Base-by-base conservation (phyloP, 2,113 vertebrate genomes). In the Colinus virginianus region DNA sequence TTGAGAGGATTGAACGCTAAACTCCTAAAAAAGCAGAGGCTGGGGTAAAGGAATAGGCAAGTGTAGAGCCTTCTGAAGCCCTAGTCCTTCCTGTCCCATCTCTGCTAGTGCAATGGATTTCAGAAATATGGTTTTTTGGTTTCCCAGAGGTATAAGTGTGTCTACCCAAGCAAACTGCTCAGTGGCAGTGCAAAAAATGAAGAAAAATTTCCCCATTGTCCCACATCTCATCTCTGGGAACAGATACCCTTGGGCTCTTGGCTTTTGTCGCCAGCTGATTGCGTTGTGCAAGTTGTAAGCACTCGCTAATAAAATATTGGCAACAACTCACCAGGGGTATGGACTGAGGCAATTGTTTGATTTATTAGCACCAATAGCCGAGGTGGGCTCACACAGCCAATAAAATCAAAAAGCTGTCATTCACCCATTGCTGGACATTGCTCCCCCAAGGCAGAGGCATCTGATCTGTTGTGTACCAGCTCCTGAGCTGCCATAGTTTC, bases 31-130 rank as follows among this genome's bases (percentile, higher is more conserved):
- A 49, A 70, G 40, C 45, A 40, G 34, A 14, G 5, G 1, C 3
- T 9, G 12, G 32, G 9, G 6, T 15, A 78, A 81, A 90, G 23
- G 46, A 78, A 93, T 69, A 48, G 13, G 19, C 21, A 8, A 55
- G 4, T 11, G 16, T 21, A 77, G 12, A 59, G 3, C 26, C 19
- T 42, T 43, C 55, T 2, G 6, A 63, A 83, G 49, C 0, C 0
- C 7, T 2, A 1, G 4, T 63, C 22, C 28, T 75, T 12, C 49
- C 40, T 66, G 36, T 36, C 59, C 34, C 16, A 36, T 20, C 18
- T 70, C 64, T 83, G 32, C 61, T 64, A 32, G 34, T 53, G 17
- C 48, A 26, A 18, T 28, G 34, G 9, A 55, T 51, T 42, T 77
- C 61, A 74, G 34, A 5, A 74, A 77, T 11, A 16, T 7, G 7